Conservation (phyloP, 2,797 vertebrate genomes). For the Lutjanus argentimaculatus region DNA sequence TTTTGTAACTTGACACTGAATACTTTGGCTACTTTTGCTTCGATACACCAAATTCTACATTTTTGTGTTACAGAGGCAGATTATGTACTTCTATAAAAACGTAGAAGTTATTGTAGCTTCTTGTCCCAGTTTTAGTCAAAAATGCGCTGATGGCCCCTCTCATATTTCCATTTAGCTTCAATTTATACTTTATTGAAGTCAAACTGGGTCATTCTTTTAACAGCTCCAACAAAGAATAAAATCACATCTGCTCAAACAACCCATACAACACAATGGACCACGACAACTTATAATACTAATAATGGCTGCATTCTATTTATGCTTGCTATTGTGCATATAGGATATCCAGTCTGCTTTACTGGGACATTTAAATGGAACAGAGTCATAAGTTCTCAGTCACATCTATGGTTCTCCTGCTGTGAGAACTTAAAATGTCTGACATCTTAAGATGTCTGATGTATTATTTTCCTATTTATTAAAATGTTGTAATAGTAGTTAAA, state of each 20-base stretch:
- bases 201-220: not conserved
- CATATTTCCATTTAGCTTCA: not conserved
- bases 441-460: too few relatives aligned
- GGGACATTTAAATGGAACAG: too few relatives aligned
- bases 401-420: not conserved
- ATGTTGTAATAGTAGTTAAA: not conserved
- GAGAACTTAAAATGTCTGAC: not conserved
- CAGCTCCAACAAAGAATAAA: constrained; percentile 7
- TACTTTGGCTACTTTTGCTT: not conserved
- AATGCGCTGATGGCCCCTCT: not conserved
- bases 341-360: too few relatives aligned
- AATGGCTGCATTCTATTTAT: too few relatives aligned
- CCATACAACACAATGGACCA: not conserved
- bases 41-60: not conserved
- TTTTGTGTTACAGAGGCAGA: not conserved
- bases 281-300: not conserved
- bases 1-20: not conserved
- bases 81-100: not conserved
- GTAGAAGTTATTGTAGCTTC: not conserved
- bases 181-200: not conserved
- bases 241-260: constrained; percentile 17
- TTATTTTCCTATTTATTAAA: not conserved
- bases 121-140: not conserved
- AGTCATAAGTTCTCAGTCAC: too few relatives aligned
- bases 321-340: too few relatives aligned